phyloP scores from a whole-genome alignment of 1,140 invertebrate genomes.

The Drosophila grimshawi region DNA sequence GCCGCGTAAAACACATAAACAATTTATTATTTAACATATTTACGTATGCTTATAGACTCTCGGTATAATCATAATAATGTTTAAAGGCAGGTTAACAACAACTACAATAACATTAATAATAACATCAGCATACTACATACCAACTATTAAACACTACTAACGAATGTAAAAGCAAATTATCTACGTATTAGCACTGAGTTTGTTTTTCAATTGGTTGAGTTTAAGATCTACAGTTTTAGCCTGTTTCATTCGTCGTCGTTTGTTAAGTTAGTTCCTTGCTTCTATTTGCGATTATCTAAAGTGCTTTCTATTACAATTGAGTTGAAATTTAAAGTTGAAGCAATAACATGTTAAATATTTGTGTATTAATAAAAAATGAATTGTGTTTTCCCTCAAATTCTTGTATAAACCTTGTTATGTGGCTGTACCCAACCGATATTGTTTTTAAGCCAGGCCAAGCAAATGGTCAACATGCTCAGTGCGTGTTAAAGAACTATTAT shows the following conservation, averaged over 20 bases:
- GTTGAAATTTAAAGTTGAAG: conserved; percentile 32
- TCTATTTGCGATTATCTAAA: conserved; percentile 30
- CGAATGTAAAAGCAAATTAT: conserved; percentile 49
- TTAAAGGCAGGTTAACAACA: conserved; percentile 69
- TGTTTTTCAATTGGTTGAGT: conserved; percentile 57
- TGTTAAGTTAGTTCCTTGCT: conserved; percentile 59
- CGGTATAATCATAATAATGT: conserved; percentile 65
- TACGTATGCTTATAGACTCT: conserved; percentile 62
- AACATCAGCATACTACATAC: conserved; percentile 67
- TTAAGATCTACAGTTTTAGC: conserved; percentile 52
- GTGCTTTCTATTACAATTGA: conserved; percentile 24
- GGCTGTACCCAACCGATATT: conserved; percentile 44
- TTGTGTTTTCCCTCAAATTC: conserved; percentile 35
- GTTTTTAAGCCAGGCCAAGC: conserved; percentile 51
- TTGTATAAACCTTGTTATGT: conserved; percentile 56
- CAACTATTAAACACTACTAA: conserved; percentile 56
- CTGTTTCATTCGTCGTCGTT: conserved; percentile 32
- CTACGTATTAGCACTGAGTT: conserved; percentile 74
- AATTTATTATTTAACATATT: conserved; percentile 75
- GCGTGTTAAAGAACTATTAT: conserved; percentile 49
- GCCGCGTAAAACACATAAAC: conserved; percentile 17
- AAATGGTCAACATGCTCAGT: conserved; percentile 40
- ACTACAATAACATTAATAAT: conserved; percentile 68
- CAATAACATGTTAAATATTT: conserved; percentile 56
- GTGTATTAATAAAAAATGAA: conserved; percentile 42